These are phyloP conservation scores for Mirza zaza DNA, from an alignment of 2,113 vertebrate genomes.

Conservation along the genomic window DNA sequence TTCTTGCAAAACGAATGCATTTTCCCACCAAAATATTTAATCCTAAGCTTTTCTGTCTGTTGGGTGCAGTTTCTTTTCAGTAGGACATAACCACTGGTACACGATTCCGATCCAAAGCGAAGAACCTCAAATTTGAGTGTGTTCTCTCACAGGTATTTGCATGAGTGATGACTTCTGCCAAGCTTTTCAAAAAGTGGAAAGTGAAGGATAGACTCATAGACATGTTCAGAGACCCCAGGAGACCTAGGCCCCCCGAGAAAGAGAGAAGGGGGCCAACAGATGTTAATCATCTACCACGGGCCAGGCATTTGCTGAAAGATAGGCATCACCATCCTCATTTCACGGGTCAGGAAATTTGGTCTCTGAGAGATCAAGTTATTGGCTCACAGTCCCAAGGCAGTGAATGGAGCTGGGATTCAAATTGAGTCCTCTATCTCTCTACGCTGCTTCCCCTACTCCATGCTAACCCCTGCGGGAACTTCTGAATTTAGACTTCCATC, in stretches of 20 bases:
- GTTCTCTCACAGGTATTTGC: background rate
- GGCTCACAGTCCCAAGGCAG: constrained; percentile 32
- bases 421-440: constrained; percentile 45
- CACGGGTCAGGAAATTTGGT: background rate
- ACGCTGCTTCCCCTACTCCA: background rate
- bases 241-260: background rate
- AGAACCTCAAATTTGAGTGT: background rate
- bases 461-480: background rate
- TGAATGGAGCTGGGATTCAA: constrained; percentile 8
- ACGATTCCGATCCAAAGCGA: background rate
- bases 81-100: background rate
- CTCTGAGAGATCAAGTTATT: constrained; percentile 14
- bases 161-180: background rate
- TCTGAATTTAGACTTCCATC: constrained; percentile 69
- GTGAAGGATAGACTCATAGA: background rate
- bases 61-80: background rate
- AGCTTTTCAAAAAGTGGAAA: background rate
- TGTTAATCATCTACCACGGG: constrained; percentile 9
- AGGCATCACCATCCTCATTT: background rate
- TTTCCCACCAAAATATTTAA: background rate
- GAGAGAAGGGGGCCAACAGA: background rate
- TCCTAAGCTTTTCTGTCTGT: background rate
- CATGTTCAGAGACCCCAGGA: background rate
- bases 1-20: background rate
- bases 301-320: constrained; percentile 27